Conservation (phyloP, 2,888 invertebrate genomes). For the Eupsilia transversa region DNA sequence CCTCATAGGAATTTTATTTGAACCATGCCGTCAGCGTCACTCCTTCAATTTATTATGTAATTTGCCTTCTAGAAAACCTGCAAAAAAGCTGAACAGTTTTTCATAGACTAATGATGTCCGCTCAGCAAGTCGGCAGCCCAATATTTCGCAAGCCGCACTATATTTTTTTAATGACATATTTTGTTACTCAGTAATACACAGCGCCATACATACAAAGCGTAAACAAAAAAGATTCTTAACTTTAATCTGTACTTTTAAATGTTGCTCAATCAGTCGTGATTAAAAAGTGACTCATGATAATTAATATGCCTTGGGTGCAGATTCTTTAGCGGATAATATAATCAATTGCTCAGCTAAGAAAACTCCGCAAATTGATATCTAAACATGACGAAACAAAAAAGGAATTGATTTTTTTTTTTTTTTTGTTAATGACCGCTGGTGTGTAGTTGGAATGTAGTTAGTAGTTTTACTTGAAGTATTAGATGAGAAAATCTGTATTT, state of each 20-base stretch:
- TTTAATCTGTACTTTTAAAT: background rate
- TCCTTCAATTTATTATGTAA: background rate
- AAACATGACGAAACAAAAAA: too few species aligned
- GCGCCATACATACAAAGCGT: background rate
- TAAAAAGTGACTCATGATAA: constrained; percentile 3
- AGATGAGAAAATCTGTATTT: too few species aligned
- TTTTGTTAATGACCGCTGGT: too few species aligned
- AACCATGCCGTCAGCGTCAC: background rate
- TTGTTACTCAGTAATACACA: background rate
- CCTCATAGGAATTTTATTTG: background rate
- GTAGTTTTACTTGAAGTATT: too few species aligned
- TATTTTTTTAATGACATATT: background rate
- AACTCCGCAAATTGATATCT: too few species aligned
- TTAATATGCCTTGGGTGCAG: background rate
- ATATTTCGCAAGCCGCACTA: background rate
- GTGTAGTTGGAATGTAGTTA: too few species aligned
- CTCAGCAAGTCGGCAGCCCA: background rate
- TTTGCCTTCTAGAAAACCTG: background rate
- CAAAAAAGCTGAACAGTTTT: background rate
- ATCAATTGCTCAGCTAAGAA: background rate
- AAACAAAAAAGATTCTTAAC: background rate
- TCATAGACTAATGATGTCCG: background rate
- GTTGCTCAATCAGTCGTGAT: background rate
- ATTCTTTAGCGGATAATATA: background rate
- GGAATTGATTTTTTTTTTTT: too few species aligned